A percentile compares a stretch with the other conserved stretches of the same genome.
These are phyloP conservation scores for Drosophila cracens DNA, from an alignment of 2,888 invertebrate genomes.

Conservation along the genomic window DNA sequence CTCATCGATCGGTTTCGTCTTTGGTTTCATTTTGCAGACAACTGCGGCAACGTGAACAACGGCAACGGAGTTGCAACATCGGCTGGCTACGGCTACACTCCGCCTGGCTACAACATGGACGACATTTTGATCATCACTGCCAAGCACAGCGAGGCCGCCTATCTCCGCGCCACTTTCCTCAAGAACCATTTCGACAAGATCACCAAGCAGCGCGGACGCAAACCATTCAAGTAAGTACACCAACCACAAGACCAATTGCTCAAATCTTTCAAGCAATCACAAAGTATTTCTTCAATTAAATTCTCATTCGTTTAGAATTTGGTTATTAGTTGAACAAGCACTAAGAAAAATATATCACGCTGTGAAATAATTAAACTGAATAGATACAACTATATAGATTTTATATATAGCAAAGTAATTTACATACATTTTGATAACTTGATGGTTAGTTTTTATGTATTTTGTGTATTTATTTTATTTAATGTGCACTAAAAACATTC, in stretches of 20 bases:
- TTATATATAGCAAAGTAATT: neutral
- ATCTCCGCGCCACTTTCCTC: constrained; percentile 92
- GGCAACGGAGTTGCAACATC: constrained; percentile 61
- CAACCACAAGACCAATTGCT: neutral
- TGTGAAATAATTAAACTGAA: neutral
- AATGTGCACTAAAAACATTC: too few relatives aligned
- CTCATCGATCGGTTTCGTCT: constrained; percentile 28
- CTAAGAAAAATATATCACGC: neutral
- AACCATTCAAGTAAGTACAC: constrained; percentile 90
- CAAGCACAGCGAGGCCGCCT: constrained; percentile 91
- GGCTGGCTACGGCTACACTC: constrained; percentile 55
- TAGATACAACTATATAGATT: neutral
- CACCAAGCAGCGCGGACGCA: constrained; percentile 91
- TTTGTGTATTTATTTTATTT: too few relatives aligned
- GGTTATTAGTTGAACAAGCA: neutral
- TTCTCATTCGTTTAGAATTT: neutral
- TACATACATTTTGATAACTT: neutral
- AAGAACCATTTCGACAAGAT: constrained; percentile 94
- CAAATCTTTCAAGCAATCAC: neutral
- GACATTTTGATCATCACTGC: constrained; percentile 93
- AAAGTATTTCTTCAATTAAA: neutral
- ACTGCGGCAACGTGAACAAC: constrained; percentile 83
- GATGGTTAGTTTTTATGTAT: too few relatives aligned
- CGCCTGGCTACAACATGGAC: constrained; percentile 88
- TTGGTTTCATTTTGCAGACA: constrained; percentile 82